phyloP scores from a whole-genome alignment of 2,113 vertebrate species.

The Azemiops feae region DNA sequence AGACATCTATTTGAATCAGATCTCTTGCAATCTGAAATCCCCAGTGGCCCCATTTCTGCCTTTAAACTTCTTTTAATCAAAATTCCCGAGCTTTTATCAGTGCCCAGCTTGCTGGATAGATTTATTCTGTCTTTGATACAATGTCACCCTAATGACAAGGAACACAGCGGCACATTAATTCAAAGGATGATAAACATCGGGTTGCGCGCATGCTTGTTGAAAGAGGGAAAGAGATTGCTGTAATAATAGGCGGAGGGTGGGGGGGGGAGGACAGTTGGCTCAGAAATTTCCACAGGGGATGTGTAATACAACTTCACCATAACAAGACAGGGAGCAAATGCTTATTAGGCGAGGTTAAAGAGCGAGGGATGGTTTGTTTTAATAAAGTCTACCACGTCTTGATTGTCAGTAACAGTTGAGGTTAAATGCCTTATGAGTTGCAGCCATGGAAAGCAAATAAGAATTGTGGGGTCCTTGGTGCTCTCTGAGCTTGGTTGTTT shows the following conservation, averaged over 20 bases:
- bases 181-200: slow-evolving; percentile 60
- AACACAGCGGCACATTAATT: slow-evolving; percentile 55
- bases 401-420: slow-evolving; percentile 56
- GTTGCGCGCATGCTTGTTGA: background rate
- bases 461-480: background rate
- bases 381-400: slow-evolving; percentile 58
- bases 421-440: slow-evolving; percentile 53
- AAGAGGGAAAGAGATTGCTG: background rate
- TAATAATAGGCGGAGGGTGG: slow-evolving; percentile 2
- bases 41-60: background rate
- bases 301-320: slow-evolving; percentile 46
- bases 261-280: slow-evolving; percentile 30
- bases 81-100: slow-evolving; percentile 12
- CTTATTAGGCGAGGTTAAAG: slow-evolving; percentile 55
- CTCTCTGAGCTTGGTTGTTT: background rate
- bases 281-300: slow-evolving; percentile 20
- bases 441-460: background rate
- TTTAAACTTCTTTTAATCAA: slow-evolving; percentile 11
- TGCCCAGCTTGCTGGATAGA: slow-evolving; percentile 25
- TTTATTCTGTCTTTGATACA: slow-evolving; percentile 47
- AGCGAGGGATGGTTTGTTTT: slow-evolving; percentile 49
- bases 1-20: background rate
- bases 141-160: slow-evolving; percentile 50
- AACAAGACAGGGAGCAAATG: slow-evolving; percentile 53
- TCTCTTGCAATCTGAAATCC: background rate